Evolutionary conservation across 2,113 vertebrate species (phyloP).

Genomic region (Rhizomys pruinosus): DNA sequence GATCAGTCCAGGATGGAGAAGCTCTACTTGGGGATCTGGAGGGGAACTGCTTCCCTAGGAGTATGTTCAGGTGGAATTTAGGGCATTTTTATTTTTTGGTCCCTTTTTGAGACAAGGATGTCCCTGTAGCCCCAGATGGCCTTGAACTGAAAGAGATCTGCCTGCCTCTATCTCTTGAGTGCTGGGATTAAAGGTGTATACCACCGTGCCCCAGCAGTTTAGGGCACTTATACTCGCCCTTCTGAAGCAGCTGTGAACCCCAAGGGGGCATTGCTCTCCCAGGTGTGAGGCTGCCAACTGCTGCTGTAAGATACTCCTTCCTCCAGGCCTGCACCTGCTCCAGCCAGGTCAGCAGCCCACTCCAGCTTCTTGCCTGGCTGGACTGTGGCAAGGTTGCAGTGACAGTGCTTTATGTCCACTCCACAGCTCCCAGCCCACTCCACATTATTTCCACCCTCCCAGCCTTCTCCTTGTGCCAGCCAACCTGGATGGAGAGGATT

Average conservation of each 20-base stretch:
- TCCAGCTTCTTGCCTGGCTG: background rate
- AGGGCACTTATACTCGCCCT: background rate
- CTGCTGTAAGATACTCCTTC: background rate
- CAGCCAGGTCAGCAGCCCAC: background rate
- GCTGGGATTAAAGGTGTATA: too few relatives aligned
- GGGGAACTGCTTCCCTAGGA: background rate
- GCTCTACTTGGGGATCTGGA: background rate
- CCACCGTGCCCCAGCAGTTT: too few relatives aligned
- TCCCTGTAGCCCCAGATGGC: too few relatives aligned
- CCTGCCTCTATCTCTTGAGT: too few relatives aligned
- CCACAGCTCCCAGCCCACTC: background rate
- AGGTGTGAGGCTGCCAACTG: background rate
- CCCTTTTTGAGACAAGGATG: too few relatives aligned
- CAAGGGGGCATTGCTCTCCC: background rate
- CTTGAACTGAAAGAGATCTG: too few relatives aligned
- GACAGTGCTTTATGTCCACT: background rate
- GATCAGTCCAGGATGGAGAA: too few relatives aligned
- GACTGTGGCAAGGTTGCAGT: background rate
- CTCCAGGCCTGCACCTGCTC: background rate
- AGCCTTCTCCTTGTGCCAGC: too few relatives aligned
- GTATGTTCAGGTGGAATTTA: background rate
- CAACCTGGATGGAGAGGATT: too few relatives aligned
- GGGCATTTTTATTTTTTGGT: too few relatives aligned
- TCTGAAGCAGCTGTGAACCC: background rate
- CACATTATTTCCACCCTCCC: too few relatives aligned